phyloP scores from a whole-genome alignment of 2,113 vertebrate genomes.

The Macrotus californicus region DNA sequence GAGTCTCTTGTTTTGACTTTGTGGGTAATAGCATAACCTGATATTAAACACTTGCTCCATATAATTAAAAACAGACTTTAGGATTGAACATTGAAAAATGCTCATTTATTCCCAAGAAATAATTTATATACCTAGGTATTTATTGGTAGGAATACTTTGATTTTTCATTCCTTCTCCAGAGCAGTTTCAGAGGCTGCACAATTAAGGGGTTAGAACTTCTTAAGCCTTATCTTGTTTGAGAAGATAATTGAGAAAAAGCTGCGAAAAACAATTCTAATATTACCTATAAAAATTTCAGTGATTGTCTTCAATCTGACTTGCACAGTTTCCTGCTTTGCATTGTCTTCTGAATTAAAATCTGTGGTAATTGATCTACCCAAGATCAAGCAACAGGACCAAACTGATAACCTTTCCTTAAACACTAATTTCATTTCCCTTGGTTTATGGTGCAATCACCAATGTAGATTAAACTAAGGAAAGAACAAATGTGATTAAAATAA shows the following conservation, averaged over 20 bases:
- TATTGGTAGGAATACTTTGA: background rate
- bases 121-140: background rate
- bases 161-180: background rate
- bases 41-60: background rate
- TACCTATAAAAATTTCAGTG: background rate
- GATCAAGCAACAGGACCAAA: background rate
- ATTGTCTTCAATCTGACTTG: background rate
- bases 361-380: background rate
- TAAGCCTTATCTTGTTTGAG: slow-evolving; percentile 22
- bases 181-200: background rate
- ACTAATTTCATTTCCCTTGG: background rate
- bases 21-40: background rate
- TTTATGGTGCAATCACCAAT: background rate
- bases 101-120: background rate
- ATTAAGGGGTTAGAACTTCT: background rate
- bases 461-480: slow-evolving; percentile 2
- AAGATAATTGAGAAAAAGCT: background rate
- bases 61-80: background rate
- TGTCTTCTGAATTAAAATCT: slow-evolving; percentile 45
- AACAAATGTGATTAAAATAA: slow-evolving; percentile 14
- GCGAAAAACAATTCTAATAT: background rate
- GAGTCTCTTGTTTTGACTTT: background rate
- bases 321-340: background rate
- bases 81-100: slow-evolving; percentile 2
- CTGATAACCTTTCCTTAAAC: background rate